These are phyloP conservation scores for Sarcophaga bullata DNA, from an alignment of 1,140 invertebrate genomes.

Conservation along the genomic window DNA sequence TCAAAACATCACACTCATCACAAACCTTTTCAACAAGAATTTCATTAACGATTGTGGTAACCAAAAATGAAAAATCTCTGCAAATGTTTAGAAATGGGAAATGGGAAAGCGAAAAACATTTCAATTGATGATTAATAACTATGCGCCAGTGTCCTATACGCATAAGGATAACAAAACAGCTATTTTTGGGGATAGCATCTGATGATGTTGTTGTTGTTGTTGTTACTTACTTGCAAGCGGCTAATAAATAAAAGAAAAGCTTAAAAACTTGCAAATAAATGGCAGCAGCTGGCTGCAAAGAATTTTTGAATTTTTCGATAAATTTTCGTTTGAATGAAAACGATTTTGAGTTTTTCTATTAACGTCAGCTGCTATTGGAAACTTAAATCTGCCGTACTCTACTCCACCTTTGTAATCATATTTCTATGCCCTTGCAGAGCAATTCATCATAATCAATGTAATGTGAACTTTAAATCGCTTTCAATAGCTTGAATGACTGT, in stretches of 20 bases:
- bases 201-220: too few relatives aligned
- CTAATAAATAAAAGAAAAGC: too few relatives aligned
- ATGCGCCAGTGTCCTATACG: background rate
- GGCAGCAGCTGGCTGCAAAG: too few relatives aligned
- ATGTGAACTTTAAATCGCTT: background rate
- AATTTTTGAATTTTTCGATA: background rate
- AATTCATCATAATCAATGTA: conserved; percentile 36
- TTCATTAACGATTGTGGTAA: too few relatives aligned
- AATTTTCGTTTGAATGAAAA: background rate
- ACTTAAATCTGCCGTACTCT: background rate
- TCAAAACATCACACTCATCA: too few relatives aligned
- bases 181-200: too few relatives aligned
- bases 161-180: too few relatives aligned
- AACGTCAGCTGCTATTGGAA: background rate
- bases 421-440: background rate
- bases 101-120: background rate
- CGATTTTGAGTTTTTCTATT: conserved; percentile 26
- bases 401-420: background rate
- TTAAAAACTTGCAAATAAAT: too few relatives aligned
- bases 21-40: too few relatives aligned
- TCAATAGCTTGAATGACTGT: too few relatives aligned
- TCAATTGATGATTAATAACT: conserved; percentile 8
- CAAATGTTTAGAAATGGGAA: background rate
- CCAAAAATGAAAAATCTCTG: background rate
- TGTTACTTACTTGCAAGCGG: too few relatives aligned